Conservation (phyloP, 2,113 vertebrate species). For the Saccopteryx bilineata region DNA sequence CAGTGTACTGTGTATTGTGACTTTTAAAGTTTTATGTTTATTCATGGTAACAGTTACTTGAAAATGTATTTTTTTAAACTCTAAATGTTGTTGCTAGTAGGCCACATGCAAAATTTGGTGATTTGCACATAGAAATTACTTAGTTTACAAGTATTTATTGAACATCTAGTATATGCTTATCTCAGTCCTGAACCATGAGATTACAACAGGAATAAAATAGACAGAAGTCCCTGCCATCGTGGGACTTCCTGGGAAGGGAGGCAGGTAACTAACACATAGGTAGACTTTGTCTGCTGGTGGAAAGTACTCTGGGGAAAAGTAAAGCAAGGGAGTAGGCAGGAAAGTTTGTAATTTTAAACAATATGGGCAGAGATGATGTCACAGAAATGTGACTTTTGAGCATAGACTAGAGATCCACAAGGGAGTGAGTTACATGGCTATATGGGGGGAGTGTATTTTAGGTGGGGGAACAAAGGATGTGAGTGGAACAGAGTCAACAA, state of each 20-base stretch:
- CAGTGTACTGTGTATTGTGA: background rate
- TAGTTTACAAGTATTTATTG: conserved; percentile 18
- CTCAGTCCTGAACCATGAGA: background rate
- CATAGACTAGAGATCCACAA: background rate
- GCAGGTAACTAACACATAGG: background rate
- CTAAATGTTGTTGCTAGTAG: background rate
- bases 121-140: background rate
- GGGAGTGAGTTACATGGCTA: background rate
- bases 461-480: background rate
- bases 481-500: background rate
- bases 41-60: background rate
- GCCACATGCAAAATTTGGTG: background rate
- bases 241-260: background rate
- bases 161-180: background rate
- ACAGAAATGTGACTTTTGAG: background rate
- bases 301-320: background rate
- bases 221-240: background rate
- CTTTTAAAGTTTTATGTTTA: conserved; percentile 37
- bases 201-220: background rate
- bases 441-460: background rate
- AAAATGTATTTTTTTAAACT: background rate
- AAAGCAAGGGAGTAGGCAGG: background rate
- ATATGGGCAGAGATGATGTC: background rate
- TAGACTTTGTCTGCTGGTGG: background rate
- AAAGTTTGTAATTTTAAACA: background rate